Percentiles rank a stretch among this genome's conserved stretches.
Conservation (phyloP, 2,797 vertebrate genomes). For the Rhinogobio ventralis region DNA sequence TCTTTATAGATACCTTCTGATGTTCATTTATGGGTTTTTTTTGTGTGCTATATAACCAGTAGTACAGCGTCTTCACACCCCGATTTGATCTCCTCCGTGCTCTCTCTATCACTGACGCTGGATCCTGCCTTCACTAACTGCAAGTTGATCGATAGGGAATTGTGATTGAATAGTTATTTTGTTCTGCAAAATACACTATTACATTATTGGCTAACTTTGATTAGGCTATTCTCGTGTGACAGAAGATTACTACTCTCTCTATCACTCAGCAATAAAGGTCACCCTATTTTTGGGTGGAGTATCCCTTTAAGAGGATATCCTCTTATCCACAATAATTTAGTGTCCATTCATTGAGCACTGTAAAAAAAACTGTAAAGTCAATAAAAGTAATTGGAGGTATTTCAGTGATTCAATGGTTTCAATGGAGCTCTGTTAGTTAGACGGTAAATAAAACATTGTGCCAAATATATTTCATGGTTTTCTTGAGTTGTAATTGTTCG, state of each 20-base stretch:
- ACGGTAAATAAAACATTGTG: not conserved
- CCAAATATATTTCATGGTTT: slow-evolving; percentile 12
- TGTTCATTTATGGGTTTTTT: not conserved
- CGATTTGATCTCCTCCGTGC: not conserved
- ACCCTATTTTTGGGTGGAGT: not conserved
- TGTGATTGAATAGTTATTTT: not conserved
- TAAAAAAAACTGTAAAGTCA: not conserved
- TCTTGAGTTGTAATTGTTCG: not conserved
- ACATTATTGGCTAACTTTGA: not conserved
- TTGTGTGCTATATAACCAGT: not conserved
- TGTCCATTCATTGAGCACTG: not conserved
- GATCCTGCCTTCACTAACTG: not conserved
- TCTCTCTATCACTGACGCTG: not conserved
- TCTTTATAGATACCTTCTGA: not conserved
- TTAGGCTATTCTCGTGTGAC: not conserved
- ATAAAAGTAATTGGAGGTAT: not conserved
- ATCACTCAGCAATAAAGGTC: not conserved
- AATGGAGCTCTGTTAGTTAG: not conserved
- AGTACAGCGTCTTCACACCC: not conserved
- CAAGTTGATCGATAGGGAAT: not conserved
- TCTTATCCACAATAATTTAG: not conserved
- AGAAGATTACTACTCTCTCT: not conserved
- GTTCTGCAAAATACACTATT: not conserved
- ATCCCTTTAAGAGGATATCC: not conserved
- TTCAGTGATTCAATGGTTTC: not conserved